Percentiles rank a stretch among this genome's conserved stretches.
phyloP scores from a whole-genome alignment of 64 coral and sea anemone species.

The Dendrophyllia cribrosa region DNA sequence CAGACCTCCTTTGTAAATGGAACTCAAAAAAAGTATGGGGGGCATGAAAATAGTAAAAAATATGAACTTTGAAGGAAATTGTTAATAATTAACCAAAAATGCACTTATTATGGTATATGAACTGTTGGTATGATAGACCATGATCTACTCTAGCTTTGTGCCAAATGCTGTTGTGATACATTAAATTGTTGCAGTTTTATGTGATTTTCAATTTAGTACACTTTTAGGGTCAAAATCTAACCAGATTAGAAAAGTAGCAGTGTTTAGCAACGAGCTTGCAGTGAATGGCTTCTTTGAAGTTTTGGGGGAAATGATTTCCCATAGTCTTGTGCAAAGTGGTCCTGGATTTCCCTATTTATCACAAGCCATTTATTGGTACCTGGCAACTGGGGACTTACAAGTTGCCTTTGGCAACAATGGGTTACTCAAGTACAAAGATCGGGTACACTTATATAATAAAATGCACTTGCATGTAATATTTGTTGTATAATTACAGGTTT shows the following conservation, averaged over 20 bases:
- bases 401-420: not conserved
- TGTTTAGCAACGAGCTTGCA: conserved; percentile 49
- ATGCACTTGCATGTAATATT: too few relatives aligned
- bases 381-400: conserved; percentile 49
- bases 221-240: not conserved
- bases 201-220: not conserved
- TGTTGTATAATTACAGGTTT: too few relatives aligned
- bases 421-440: conserved; percentile 10
- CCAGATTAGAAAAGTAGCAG: conserved; percentile 39
- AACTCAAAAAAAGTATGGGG: not conserved
- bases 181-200: not conserved
- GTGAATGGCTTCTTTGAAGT: conserved; percentile 3
- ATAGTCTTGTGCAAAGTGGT: conserved; percentile 74
- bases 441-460: not conserved
- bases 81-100: not conserved
- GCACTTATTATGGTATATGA: not conserved
- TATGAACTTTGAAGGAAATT: not conserved
- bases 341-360: conserved; percentile 71
- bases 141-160: not conserved
- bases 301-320: conserved; percentile 58
- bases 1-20: not conserved
- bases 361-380: conserved; percentile 60
- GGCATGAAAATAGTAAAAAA: not conserved
- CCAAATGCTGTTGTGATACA: not conserved
- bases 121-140: not conserved